Evolutionary conservation across 2,888 invertebrate species (phyloP), one percentile per base, ranked within the genome.

Genomic region (Pachycephus smyrnensis): DNA sequence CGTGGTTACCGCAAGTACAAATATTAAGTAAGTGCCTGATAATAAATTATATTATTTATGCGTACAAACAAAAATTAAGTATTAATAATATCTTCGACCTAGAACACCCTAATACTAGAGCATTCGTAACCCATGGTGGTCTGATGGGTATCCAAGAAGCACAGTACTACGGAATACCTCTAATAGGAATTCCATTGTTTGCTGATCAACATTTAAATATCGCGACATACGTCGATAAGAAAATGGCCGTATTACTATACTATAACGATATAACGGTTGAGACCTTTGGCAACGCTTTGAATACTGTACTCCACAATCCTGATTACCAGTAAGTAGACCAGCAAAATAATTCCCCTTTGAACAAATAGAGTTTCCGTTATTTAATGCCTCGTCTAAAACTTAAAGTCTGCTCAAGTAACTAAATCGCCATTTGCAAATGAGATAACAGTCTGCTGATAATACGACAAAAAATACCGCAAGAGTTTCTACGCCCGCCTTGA

Each of bases 121-220:
- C 85, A 9, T 91, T 91, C 75, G 85, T 91, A 69, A 90, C 90
- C 11, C 91, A 91, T 23, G 89, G 91, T 3, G 91, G 91, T 4
- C 81, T 90, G 4, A 85, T 91, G 85, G 87, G 91, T 9, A 87
- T 87, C 3, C 89, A 89, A 76, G 91, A 91, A 77, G 86, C 91
- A 4, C 82, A 91, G 80, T 82, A 86, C 78, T 89, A 82, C 35
- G 90, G 86, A 0, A 88, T 91, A 1, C 91, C 91, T 0, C 86
- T 91, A 86, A 84, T 91, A 55, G 90, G 90, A 31, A 82, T 91
- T 35, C 91, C 91, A 11, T 77, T 90, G 12, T 88, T 89, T 68
- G 90, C 84, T 11, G 91, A 91, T 83, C 91, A 91, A 80, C 88
- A 85, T 75, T 79, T 81, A 11, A 91, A 91, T 40, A 79, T 89